Evolutionary conservation across 1,140 invertebrate genomes (phyloP), one percentile per base, ranked within the genome.

Genomic region (Branchinecta lynchi): DNA sequence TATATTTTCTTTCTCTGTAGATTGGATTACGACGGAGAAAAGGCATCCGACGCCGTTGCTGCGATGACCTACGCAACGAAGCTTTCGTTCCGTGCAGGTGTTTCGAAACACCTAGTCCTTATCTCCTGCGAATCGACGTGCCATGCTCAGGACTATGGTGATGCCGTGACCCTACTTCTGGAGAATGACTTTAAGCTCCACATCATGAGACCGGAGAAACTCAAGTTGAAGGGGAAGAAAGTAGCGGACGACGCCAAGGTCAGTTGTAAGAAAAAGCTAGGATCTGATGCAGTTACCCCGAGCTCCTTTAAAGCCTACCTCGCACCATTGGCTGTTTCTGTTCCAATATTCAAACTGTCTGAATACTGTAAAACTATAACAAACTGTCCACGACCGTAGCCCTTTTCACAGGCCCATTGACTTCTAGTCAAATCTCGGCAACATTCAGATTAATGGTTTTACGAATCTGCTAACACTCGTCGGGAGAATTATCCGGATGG

Each of bases 21-120:
- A 67, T 73, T 79, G 71, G 70, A 71, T 3, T 68, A 71, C 45
- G 68, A 68, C 45, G 75, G 73, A 10, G 45, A 74, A 32, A 69
- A 68, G 43, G 66, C 68, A 9, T 65, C 72, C 32, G 74, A 76
- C 66, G 70, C 75, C 0, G 69, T 79, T 10, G 73, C 75, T n/a
- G 82, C 82, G 3, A 72, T 84, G n/a, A 73, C 76, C 46, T 79
- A 75, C 71, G 81, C 81, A 12, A 74, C 79, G 17, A 73, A 76
- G 6, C 77, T 82, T 44, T 78, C 79, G 67, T 84, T 79, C 78
- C 75, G 82, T 44, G 74, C 79, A 15, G 82, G 81, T 17, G 81
- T 80, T 8, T 78, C 78, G 60, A 83, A 83, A 71, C 79, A 77
- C 21, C 76, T 83, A 44, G 74, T 83, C 45, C 75, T 82, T 7